Evolutionary conservation across 2,888 invertebrate species (phyloP).

Genomic region (Byasa hedistus): DNA sequence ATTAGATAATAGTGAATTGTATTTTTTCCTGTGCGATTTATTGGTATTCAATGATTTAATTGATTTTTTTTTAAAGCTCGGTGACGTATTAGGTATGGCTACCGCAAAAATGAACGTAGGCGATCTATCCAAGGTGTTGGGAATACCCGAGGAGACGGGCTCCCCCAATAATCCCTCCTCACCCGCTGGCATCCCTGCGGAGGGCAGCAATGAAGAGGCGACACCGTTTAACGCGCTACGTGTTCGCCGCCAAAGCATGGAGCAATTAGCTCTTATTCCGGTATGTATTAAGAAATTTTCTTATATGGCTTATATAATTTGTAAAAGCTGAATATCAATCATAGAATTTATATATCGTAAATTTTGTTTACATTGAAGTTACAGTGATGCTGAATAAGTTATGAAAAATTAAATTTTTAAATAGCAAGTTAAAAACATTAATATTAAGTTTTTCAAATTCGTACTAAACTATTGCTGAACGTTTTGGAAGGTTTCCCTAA

Average conservation of each 20-base stretch:
- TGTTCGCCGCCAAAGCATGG: conserved; percentile 95
- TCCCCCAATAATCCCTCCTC: conserved; percentile 43
- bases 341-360: neutral
- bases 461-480: no score
- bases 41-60: neutral
- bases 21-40: neutral
- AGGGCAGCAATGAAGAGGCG: conserved; percentile 41
- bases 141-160: conserved; percentile 80
- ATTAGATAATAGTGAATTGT: neutral
- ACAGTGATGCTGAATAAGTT: no score
- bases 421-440: no score
- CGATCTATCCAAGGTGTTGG: conserved; percentile 91
- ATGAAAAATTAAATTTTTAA: no score
- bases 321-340: neutral
- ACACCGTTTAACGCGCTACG: conserved; percentile 76
- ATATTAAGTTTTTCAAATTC: no score
- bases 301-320: neutral
- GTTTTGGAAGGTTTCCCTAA: no score
- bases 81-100: conserved; percentile 94
- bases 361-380: neutral
- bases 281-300: conserved; percentile 61
- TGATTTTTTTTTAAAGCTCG: conserved; percentile 77
- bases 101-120: conserved; percentile 96
- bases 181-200: conserved; percentile 33
- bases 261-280: conserved; percentile 96